Percentiles rank a stretch among this genome's conserved stretches.
phyloP scores from a whole-genome alignment of 1,140 invertebrate genomes.

The Drosophila kurseongensis region DNA sequence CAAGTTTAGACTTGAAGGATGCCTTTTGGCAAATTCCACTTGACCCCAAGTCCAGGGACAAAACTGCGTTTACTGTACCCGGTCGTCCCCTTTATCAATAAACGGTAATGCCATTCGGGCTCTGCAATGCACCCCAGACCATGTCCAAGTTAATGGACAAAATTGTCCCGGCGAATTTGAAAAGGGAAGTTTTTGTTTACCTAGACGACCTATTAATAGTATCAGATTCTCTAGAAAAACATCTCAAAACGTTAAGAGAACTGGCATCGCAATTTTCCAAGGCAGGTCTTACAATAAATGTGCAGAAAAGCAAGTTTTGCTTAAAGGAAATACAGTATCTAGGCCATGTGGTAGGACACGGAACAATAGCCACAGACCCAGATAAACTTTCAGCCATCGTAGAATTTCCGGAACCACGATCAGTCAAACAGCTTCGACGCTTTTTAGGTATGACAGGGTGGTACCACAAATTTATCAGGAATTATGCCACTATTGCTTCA shows the following conservation, averaged over 20 bases:
- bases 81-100: too few species aligned
- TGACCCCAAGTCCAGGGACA: too few species aligned
- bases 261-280: not conserved
- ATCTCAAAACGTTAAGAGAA: not conserved
- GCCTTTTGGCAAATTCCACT: too few species aligned
- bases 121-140: too few species aligned
- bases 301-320: not conserved
- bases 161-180: not conserved
- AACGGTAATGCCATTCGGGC: too few species aligned
- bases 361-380: not conserved
- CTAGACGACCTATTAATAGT: not conserved
- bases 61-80: too few species aligned
- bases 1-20: too few species aligned
- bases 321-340: not conserved
- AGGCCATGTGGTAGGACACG: not conserved
- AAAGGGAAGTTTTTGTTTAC: constrained; percentile 1
- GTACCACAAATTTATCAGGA: not conserved
- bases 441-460: not conserved
- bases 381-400: not conserved
- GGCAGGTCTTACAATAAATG: not conserved
- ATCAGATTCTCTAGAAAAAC: not conserved
- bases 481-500: not conserved
- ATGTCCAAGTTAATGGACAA: not conserved
- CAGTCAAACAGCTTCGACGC: not conserved
- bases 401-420: not conserved